Conservation (phyloP, 2,888 invertebrate species). For the Sphaerolaimus hirsutus region DNA sequence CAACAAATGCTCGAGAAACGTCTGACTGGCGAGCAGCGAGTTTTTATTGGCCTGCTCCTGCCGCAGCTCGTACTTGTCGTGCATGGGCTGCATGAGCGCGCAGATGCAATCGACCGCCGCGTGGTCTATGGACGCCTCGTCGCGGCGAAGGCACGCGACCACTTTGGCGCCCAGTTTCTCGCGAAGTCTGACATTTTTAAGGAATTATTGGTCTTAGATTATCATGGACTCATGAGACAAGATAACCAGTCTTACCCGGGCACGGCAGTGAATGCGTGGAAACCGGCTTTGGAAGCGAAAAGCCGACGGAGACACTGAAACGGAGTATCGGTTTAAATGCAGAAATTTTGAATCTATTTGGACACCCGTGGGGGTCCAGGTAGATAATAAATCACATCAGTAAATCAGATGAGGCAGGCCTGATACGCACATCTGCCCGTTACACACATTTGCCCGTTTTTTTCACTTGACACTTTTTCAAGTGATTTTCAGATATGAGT, state of each 20-base stretch:
- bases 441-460: too few relatives aligned
- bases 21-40: constrained; percentile 62
- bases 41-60: constrained; percentile 96
- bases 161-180: constrained; percentile 80
- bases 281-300: constrained; percentile 90
- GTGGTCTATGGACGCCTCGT: constrained; percentile 69
- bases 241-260: constrained; percentile 12
- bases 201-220: background rate
- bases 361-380: too few relatives aligned
- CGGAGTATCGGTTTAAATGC: too few relatives aligned
- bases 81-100: constrained; percentile 88
- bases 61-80: constrained; percentile 71
- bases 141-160: constrained; percentile 59
- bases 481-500: too few relatives aligned
- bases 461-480: too few relatives aligned
- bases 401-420: too few relatives aligned
- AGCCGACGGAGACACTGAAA: constrained; percentile 62
- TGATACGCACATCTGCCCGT: too few relatives aligned
- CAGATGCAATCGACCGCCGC: constrained; percentile 93
- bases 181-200: constrained; percentile 44
- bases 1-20: constrained; percentile 70
- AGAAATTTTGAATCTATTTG: too few relatives aligned
- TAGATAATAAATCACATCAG: too few relatives aligned
- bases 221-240: too few relatives aligned
- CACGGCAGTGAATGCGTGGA: constrained; percentile 41